Evolutionary conservation across 2,797 vertebrate species (phyloP), one percentile per base, ranked within the genome.

Genomic region (Xenops minutus): DNA sequence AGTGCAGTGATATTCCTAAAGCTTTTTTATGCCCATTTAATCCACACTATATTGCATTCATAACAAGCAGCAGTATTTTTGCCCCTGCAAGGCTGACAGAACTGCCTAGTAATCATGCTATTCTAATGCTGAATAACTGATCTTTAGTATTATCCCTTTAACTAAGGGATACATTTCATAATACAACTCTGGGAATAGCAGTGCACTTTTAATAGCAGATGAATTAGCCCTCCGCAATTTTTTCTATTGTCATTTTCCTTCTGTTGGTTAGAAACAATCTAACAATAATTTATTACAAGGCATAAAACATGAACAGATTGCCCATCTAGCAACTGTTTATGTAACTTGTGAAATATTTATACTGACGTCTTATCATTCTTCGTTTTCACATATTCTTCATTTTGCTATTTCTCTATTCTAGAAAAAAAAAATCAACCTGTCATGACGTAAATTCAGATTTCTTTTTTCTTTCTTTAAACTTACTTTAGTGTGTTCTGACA

Each of bases 311-410:
- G 11, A 89, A 43, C 32, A 83, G 66, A 78, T 62, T 81, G 30
- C 17, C 36, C 43, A 86, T 39, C 22, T 24, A 93, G 48, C 15
- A 85, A 61, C 32, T 51, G 20, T 48, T 71, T 61, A 26, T 24
- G 14, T 49, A 91, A 88, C 18, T 67, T 63, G n/a, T 68, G 48
- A 88, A 88, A 84, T 72, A 75, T 86, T 92, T 93, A 74, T 48
- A 29, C 10, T n/a, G 30, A 67, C 41, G 20, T 32, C 62, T 66
- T 78, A 77, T 10, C 30, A 24, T 90, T 88, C 46, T 68, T 91
- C 18, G 48, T 93, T 91, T 88, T 89, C 76, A 88, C 15, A 7
- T 54, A 64, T 69, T 95, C 94, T 84, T 78, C 34, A 86, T 92
- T 93, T 73, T 46, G 12, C 7, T 39, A 16, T 85, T 95, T 85